Conservation (phyloP, 2,888 invertebrate genomes). For the Volucella inflata region DNA sequence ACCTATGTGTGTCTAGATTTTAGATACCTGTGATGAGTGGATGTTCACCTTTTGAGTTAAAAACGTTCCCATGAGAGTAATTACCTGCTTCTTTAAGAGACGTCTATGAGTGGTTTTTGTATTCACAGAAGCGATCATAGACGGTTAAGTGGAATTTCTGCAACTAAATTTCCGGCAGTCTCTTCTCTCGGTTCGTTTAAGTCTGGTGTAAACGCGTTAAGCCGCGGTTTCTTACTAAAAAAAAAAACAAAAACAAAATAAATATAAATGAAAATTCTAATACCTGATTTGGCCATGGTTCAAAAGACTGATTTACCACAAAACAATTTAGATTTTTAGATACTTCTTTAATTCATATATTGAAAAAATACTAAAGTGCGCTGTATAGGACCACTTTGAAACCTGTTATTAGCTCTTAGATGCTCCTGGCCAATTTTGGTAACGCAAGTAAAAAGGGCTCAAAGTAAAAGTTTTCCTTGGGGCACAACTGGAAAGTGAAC, state of each 20-base stretch:
- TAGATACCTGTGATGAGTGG: conserved; percentile 39
- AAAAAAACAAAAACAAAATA: conserved; percentile 31
- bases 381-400: not conserved
- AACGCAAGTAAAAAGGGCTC: conserved; percentile 40
- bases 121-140: conserved; percentile 22
- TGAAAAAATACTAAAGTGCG: not conserved
- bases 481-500: conserved; percentile 49
- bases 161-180: conserved; percentile 60
- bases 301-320: conserved; percentile 58
- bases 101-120: conserved; percentile 31
- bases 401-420: conserved; percentile 3
- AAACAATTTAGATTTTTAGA: conserved; percentile 12
- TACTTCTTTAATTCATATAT: too few species aligned
- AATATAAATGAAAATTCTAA: conserved; percentile 52
- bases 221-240: conserved; percentile 32
- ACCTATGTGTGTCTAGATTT: not conserved
- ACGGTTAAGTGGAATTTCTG: conserved; percentile 55
- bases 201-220: conserved; percentile 43
- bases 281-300: conserved; percentile 56
- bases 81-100: conserved; percentile 47
- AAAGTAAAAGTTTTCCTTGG: conserved; percentile 65
- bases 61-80: conserved; percentile 24
- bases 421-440: not conserved
- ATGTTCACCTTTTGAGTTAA: conserved; percentile 42
- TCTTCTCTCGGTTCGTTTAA: conserved; percentile 66